Evolutionary conservation across 2,113 vertebrate genomes (phyloP), one percentile per base, ranked within the genome.

Genomic region (Leptodactylus fuscus): DNA sequence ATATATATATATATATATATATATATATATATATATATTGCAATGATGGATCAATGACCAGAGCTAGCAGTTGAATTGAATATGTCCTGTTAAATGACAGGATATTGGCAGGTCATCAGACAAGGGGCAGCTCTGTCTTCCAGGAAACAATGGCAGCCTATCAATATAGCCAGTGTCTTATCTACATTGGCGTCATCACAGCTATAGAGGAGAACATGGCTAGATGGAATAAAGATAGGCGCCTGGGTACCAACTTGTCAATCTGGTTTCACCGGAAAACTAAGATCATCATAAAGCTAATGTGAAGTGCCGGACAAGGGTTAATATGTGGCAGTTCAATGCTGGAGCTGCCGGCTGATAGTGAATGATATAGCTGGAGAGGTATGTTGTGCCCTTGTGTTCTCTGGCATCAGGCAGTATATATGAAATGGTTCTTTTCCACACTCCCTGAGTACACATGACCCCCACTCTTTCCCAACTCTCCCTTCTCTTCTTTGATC

Each of bases 401-500:
- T 24, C 29, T 38, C 73, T 85, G 83, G 83, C 74, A 78, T 71
- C 53, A 76, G 27, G 71, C 74, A 67, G 27, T 69, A 51, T 79
- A 69, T 78, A 67, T 79, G 69, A 79, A 77, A 85, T 70, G 32
- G n/a, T 77, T 85, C 27, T 85, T 70, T 85, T 69, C 46, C 75
- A 79, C 75, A 79, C 75, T 78, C 83, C 83, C 74, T 85, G 83
- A 60, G 53, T 85, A 85, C 83, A 85, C 83, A 85, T 85, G 48
- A 34, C 74, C 83, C 75, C 79, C 65, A 77, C 83, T 87, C 79
- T 87, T 83, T 81, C 81, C 86, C 81, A 83, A 75, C 70, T 34
- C 46, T 70, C 49, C 55, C 70, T 74, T 77, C 60, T 73, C 55
- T 70, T 69, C 88, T 89, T 89, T 89, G 87, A 91, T 90, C 88